These are phyloP conservation scores for Coendou prehensilis DNA, from an alignment of 2,797 vertebrate species.

Conservation along the genomic window DNA sequence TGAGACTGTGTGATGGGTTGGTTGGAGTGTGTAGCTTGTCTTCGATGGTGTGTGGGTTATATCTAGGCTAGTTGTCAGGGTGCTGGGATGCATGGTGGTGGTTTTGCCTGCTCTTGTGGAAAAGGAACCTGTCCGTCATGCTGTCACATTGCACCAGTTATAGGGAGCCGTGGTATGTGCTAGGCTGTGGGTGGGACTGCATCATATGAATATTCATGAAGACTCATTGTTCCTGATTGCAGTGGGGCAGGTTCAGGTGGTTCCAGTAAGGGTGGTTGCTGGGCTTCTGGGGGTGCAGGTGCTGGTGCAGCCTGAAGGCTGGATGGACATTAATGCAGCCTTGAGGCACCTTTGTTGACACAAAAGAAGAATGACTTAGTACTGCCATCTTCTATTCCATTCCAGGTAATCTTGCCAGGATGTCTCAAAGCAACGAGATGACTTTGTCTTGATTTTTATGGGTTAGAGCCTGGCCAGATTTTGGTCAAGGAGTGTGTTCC, in stretches of 20 bases:
- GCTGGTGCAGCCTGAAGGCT: background rate
- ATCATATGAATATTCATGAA: background rate
- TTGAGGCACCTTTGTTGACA: background rate
- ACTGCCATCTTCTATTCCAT: background rate
- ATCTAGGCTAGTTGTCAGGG: background rate
- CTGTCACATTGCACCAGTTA: background rate
- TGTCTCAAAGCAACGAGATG: background rate
- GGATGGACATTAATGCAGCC: background rate
- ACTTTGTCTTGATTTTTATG: background rate
- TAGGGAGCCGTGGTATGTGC: background rate
- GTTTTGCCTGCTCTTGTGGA: background rate
- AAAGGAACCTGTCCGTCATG: background rate
- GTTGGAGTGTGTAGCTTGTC: background rate
- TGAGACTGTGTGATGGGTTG: background rate
- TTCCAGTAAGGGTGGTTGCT: background rate
- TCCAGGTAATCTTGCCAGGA: background rate
- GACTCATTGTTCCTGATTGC: background rate
- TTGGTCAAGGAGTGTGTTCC: background rate
- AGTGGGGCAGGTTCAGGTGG: background rate
- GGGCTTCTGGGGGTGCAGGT: background rate
- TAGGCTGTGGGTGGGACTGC: background rate
- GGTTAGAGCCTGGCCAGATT: background rate
- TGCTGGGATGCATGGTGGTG: background rate
- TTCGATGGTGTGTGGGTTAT: background rate
- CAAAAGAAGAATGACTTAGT: background rate